A percentile compares a stretch with the other conserved stretches of the same genome.
These are phyloP conservation scores for Tenthredo distinguenda DNA, from an alignment of 2,888 invertebrate genomes.

Conservation along the genomic window DNA sequence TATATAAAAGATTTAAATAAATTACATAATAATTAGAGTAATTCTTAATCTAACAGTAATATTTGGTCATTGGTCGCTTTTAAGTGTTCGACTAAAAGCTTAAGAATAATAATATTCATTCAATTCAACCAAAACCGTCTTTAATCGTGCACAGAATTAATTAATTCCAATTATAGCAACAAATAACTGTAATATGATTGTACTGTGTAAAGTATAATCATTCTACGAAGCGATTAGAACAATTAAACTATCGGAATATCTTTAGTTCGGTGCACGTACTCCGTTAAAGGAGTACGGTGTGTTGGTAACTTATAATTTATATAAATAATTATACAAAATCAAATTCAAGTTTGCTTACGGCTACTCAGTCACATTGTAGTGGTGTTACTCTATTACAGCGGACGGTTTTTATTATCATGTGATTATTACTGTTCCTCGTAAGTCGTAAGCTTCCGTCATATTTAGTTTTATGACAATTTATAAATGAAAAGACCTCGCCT, in stretches of 20 bases:
- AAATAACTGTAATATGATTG: not conserved
- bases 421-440: not conserved
- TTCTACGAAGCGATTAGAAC: conserved; percentile 9
- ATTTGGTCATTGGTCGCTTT: conserved; percentile 75
- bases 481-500: not conserved
- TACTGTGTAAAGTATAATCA: not conserved
- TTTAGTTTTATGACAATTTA: not conserved
- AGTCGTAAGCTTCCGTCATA: conserved; percentile 22
- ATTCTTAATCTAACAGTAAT: conserved; percentile 57
- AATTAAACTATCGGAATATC: conserved; percentile 1
- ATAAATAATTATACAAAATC: conserved; percentile 37
- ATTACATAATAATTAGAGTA: conserved; percentile 64
- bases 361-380: conserved; percentile 45
- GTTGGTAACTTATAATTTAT: conserved; percentile 33
- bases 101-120: conserved; percentile 43
- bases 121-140: conserved; percentile 36
- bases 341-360: conserved; percentile 43
- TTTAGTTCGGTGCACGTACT: conserved; percentile 35
- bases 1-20: conserved; percentile 69
- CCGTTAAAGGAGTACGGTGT: conserved; percentile 33
- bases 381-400: conserved; percentile 30
- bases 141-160: conserved; percentile 27
- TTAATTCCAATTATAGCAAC: conserved; percentile 10
- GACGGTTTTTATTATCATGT: conserved; percentile 25
- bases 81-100: conserved; percentile 56